phyloP scores from a whole-genome alignment of 2,797 vertebrate species.

The Poeciliopsis presidionis region DNA sequence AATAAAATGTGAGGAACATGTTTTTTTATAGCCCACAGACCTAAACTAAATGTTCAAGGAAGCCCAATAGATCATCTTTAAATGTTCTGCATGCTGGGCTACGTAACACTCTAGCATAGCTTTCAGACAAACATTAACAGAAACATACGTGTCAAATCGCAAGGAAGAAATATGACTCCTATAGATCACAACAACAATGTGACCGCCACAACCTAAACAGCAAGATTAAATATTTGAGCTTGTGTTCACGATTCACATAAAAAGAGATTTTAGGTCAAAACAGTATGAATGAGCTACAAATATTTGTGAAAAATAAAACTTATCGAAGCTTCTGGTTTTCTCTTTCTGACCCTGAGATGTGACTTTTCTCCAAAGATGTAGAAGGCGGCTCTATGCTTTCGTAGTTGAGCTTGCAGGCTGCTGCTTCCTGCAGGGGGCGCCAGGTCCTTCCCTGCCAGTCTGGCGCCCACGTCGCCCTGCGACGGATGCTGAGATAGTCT shows the following conservation, averaged over 20 bases:
- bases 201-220: background rate
- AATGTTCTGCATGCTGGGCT: background rate
- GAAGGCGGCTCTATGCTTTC: conserved; percentile 92
- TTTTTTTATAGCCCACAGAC: no score
- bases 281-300: background rate
- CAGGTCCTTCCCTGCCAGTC: conserved; percentile 90
- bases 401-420: conserved; percentile 90
- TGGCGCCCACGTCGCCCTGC: conserved; percentile 84
- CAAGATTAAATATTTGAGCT: background rate
- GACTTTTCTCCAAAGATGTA: conserved; percentile 98
- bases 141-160: background rate
- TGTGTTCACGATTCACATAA: background rate
- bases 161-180: background rate
- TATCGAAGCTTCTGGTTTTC: background rate
- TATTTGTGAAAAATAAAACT: background rate
- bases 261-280: background rate
- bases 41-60: no score
- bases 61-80: no score
- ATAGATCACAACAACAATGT: background rate
- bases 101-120: background rate
- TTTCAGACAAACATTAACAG: background rate
- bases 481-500: conserved; percentile 85
- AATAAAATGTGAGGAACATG: no score
- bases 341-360: conserved; percentile 89
- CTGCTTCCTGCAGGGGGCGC: conserved; percentile 82